Base-by-base conservation (phyloP, 2,113 vertebrate genomes). In the Cebus imitator region DNA sequence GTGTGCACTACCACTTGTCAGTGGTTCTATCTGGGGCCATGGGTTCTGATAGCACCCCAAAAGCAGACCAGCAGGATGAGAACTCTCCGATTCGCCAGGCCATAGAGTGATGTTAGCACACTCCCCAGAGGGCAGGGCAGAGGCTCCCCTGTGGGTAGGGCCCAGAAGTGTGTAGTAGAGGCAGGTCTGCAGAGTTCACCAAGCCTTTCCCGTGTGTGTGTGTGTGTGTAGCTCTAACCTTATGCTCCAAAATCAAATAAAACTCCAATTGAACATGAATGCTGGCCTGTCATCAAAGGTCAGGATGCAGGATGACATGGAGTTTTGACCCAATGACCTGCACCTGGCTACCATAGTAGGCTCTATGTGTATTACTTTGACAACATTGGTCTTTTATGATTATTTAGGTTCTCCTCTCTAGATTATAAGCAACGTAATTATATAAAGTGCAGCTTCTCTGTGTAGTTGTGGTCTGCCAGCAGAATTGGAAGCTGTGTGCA, bases 1-100 rank as follows among this genome's bases (percentile, higher is more conserved):
- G 43, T 55, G 1, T 2, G 0, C 3, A 0, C 30, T 32, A 4
- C 37, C 1, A 0, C 35, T 48, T 0, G 2, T 32, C 21, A 1
- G 1, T 3, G 27, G 70, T n/a, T 61, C 78, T 4, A 7, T 8
- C 23, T 50, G 8, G 87, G 57, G 48, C 35, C n/a, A 0, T 7
- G 14, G 25, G 23, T 37, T 50, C 45, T 40, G 45, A 88, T 30
- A 20, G 84, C n/a, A 23, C 17, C 14, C 27, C 9, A 0, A 10
- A 7, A 80, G 20, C 58, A 27, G 27, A 11, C 14, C 45, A 76
- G 20, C 13, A 30, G 73, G 35, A 37, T 14, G 27, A 21, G 82
- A 48, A 12, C 25, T 30, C 14, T 75, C 61, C 17, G 5, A 4
- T 13, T n/a, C 32, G 11, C 23, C 6, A 21, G 58, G 50, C 37